Evolutionary conservation across 2,113 vertebrate genomes (phyloP).

Genomic region (Catharus bicknelli): DNA sequence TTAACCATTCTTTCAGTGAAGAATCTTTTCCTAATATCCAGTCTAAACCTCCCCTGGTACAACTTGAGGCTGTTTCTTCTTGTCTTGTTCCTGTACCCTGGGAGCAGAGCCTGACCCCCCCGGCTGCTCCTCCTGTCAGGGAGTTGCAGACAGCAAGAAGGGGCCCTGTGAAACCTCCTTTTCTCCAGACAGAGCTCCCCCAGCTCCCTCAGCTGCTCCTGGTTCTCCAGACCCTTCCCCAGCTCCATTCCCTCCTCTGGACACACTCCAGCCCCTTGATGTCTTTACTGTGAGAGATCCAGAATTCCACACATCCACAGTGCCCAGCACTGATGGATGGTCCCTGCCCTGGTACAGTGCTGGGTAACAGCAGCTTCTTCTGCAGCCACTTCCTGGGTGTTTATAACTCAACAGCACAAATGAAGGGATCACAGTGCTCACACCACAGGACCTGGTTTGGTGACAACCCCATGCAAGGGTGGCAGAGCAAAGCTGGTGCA

Average conservation of each 20-base stretch:
- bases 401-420: neutral
- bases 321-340: neutral
- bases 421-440: neutral
- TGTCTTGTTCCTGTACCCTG: neutral
- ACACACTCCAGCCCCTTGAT: neutral
- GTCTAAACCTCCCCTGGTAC: neutral
- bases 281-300: neutral
- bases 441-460: neutral
- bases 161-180: neutral
- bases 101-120: accelerated
- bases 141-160: neutral
- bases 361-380: neutral
- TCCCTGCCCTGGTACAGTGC: neutral
- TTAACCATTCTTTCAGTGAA: neutral
- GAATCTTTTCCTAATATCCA: neutral
- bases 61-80: neutral
- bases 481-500: accelerated
- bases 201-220: neutral
- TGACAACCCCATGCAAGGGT: neutral
- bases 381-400: neutral
- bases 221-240: neutral
- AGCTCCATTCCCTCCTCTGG: neutral
- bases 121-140: neutral
- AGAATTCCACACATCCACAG: accelerated
- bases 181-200: neutral